Base-by-base conservation (phyloP, 2,797 vertebrate genomes). In the Xenops minutus region DNA sequence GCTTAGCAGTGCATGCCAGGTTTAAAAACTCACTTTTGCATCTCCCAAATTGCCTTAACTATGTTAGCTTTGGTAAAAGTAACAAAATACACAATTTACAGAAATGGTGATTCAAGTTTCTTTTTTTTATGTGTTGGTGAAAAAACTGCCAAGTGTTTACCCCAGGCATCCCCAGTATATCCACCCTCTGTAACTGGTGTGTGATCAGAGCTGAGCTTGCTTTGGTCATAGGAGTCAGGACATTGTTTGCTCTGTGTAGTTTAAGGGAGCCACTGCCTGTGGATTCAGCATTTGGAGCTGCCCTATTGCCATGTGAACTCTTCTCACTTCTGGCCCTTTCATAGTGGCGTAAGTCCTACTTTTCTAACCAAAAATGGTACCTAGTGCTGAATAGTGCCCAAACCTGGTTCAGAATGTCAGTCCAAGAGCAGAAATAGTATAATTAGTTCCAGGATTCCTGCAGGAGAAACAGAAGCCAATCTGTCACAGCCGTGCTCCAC, bases 391-490 rank as follows among this genome's bases (percentile, higher is more conserved):
- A 12, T 3, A 46, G 6, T 9, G 30, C 36, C 27, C 14, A 51
- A 51, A 36, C 9, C 22, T 73, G 43, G 14, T 51, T 89, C 51
- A 30, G 23, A 78, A 41, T 37, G 19, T 26, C 71, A 62, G 22
- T 14, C 19, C 48, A 51, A 66, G 55, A 62, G 59, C 14, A 89
- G 74, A 69, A 93, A 63, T 9, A 66, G 13, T 69, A 8, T 46
- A 41, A 66, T 90, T 36, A 52, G 22, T 78, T 85, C 29, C 74
- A 79, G 77, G 48, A 48, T 90, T 34, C 0, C 0, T 32, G n/a
- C 43, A 69, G 34, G 59, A 67, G 51, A 67, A 94, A n/a, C 36
- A 71, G 71, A 87, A 89, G 58, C 29, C 55, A 79, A 43, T 59
- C 39, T 52, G 30, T 34, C 1, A 4, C 26, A 87, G 51, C 77